Base-by-base conservation (phyloP, 2,113 vertebrate genomes). In the Neolamprologus tretocephalus region DNA sequence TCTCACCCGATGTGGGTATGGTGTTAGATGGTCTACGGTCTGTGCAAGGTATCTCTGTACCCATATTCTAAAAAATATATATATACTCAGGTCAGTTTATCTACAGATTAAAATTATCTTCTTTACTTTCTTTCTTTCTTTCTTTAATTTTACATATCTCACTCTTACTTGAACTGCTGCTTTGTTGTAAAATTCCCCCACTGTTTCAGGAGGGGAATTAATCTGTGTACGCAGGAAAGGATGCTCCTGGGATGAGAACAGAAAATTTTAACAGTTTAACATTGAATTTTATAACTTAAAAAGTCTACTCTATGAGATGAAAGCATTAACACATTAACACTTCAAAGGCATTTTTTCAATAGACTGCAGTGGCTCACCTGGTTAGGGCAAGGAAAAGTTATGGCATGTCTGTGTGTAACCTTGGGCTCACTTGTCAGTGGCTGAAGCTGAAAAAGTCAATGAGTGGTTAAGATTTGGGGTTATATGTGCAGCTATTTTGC, bases 1-100 rank as follows among this genome's bases (percentile, higher is more conserved):
- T 42, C 89, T 93, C 95, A 99, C 98, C 98, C 88, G 98, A 98
- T 28, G 91, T 91, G 54, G 98, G 96, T 21, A 45, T 75, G 0
- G 82, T 90, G n/a, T 87, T 86, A 53, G 98, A 98, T 7, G 97
- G 97, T 71, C 16, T 89, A 21, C 31, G 96, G 83, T 98, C 95
- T 4, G 86, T 58, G 2, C 98, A 99, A 0, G 19, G 78, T 16
- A 99, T 80, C 71, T 94, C 91, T n/a, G 96, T 98, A n/a, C 98
- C 98, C 23, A 96, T 92, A 42, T 45, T 89, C 98, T 98, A 88
- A 75, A 93, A 90, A 12, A 47, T 4, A 16, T 7, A 47, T 42
- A 42, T 5, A 13, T 3, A 11, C 9, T 75, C 21, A 54, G 80
- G 7, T 86, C 42, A 51, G 21, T 37, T 49, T 5, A 71, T 26